Percentiles rank a stretch among this genome's conserved stretches.
These are phyloP conservation scores for Phyllostomus discolor DNA, from an alignment of 2,113 vertebrate species.

Conservation along the genomic window DNA sequence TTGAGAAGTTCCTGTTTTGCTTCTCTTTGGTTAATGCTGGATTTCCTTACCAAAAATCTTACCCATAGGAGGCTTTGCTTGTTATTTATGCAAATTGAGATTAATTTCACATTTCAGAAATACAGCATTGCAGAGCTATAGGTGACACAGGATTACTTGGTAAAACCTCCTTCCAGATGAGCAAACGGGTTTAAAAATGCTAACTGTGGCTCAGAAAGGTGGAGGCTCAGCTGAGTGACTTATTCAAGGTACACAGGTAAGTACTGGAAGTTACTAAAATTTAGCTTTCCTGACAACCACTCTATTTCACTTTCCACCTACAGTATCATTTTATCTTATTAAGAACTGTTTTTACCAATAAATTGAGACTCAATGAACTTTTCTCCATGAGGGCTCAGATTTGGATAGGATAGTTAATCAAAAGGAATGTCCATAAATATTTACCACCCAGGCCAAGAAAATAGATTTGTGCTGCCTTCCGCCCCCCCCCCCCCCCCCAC, in stretches of 20 bases:
- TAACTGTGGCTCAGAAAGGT: neutral
- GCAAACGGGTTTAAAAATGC: neutral
- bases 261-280: neutral
- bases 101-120: conserved; percentile 18
- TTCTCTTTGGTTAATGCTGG: neutral
- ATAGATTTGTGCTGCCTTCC: neutral
- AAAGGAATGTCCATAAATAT: neutral
- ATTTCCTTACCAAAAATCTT: neutral
- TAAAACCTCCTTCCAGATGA: neutral
- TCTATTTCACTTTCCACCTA: neutral
- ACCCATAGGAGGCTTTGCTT: neutral
- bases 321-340: neutral
- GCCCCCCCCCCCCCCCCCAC: too few species aligned
- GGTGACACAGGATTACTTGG: neutral
- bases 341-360: neutral
- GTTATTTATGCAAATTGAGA: neutral
- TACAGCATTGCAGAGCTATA: neutral
- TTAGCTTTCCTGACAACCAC: neutral
- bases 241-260: neutral
- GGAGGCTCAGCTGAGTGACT: neutral
- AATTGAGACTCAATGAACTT: neutral
- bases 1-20: neutral
- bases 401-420: neutral
- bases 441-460: neutral
- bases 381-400: neutral